Evolutionary conservation across 2,797 vertebrate genomes (phyloP), one percentile per base, ranked within the genome.

Genomic region (Peromyscus aztecus): DNA sequence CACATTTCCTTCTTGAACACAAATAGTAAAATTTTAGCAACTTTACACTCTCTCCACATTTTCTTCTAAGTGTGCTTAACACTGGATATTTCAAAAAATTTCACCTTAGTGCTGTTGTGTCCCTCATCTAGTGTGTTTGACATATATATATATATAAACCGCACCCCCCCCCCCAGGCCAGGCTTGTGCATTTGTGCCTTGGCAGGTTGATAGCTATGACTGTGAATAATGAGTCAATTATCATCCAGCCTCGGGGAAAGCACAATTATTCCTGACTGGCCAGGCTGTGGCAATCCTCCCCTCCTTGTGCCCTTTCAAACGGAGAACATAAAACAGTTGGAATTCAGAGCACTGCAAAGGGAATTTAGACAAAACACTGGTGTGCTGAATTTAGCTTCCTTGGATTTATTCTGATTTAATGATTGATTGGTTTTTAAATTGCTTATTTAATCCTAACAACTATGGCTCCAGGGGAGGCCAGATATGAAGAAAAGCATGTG

Each of bases 201-300:
- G 97, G 94, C 96, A 98, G 96, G 85, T 95, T 97, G 97, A 98
- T 97, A 93, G 67, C 96, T 97, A 83, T 85, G 98, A 57, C 98
- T 98, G 95, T 98, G 98, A 98, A 97, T 98, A 98, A 98, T 98
- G 95, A 98, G 96, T 98, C 98, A 97, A 85, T 98, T 98, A 98
- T 91, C 95, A 94, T 83, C 80, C 97, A 93, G 96, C 96, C 91
- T 94, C 4, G 0, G 94, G 96, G 96, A 97, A 97, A 96, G 95
- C 94, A 97, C 87, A 97, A 59, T 73, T 94, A 98, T 97, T 96
- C 95, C 78, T 89, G 95, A 86, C 94, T 95, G 96, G 78, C 94
- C 97, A 57, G 93, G 92, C 92, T 97, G 95, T 97, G 94, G 90
- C 81, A 94, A 97, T 96, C 97, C 88, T 96, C 91, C 89, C n/a